These are phyloP conservation scores for Drosophila santomea DNA, from an alignment of 1,140 invertebrate species.

Conservation along the genomic window DNA sequence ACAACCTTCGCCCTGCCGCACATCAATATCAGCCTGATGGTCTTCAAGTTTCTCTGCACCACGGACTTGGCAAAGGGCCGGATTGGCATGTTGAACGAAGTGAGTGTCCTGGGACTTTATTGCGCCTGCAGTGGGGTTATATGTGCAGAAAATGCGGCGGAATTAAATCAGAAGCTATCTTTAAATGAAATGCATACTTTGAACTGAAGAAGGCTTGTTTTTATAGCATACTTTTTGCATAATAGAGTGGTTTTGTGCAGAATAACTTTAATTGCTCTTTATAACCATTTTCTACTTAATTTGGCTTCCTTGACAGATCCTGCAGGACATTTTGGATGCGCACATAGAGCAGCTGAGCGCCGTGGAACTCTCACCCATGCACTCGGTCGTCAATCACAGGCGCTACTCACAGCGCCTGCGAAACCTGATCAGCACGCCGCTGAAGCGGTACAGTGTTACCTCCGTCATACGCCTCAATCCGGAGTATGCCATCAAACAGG, in stretches of 20 bases:
- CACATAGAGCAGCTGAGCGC: slow-evolving; percentile 69
- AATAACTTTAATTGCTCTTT: too few species aligned
- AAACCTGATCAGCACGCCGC: slow-evolving; percentile 53
- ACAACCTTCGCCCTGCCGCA: slow-evolving; percentile 77
- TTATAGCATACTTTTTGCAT: not conserved
- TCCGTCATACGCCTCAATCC: slow-evolving; percentile 80
- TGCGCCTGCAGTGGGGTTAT: not conserved
- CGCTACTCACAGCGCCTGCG: slow-evolving; percentile 54
- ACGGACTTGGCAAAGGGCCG: slow-evolving; percentile 76
- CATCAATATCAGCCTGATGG: slow-evolving; percentile 80
- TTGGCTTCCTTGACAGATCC: slow-evolving; percentile 43
- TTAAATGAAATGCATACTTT: too few species aligned
- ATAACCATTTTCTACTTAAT: not conserved
- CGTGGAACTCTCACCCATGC: slow-evolving; percentile 74
- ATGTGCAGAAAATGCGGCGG: too few species aligned
- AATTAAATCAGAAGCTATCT: too few species aligned
- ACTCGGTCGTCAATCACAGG: slow-evolving; percentile 62
- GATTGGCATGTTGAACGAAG: slow-evolving; percentile 78
- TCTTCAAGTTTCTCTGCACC: slow-evolving; percentile 80
- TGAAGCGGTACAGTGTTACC: slow-evolving; percentile 74
- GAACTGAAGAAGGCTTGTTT: not conserved
- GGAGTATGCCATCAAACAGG: slow-evolving; percentile 70
- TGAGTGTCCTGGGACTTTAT: slow-evolving; percentile 33
- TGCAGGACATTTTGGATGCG: slow-evolving; percentile 75
- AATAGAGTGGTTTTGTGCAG: too few species aligned